Evolutionary conservation across 1,140 invertebrate genomes (phyloP).

Genomic region (Parapsyche elsis): DNA sequence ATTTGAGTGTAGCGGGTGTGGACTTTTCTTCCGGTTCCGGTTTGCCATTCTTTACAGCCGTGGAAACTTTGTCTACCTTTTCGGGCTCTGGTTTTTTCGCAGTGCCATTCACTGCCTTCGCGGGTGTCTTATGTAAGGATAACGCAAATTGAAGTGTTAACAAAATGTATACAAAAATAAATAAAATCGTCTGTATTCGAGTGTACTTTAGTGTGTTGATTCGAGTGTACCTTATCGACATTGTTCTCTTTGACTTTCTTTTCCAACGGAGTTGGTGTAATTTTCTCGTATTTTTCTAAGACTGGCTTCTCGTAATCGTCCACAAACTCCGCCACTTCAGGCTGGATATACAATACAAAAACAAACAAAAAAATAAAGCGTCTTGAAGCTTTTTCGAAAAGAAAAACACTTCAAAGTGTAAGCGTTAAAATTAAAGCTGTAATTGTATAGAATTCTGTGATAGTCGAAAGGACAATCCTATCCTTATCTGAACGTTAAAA

Average conservation of each 20-base stretch:
- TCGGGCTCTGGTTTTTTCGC: slow-evolving; percentile 40
- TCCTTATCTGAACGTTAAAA: not conserved
- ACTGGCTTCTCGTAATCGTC: slow-evolving; percentile 71
- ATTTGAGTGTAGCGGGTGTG: not conserved
- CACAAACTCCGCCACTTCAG: slow-evolving; percentile 33
- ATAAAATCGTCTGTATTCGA: not conserved
- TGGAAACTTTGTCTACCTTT: slow-evolving; percentile 35
- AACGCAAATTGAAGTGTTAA: not conserved
- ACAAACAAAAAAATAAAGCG: slow-evolving; percentile 5
- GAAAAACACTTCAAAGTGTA: not conserved
- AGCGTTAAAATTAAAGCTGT: no score
- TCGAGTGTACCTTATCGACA: slow-evolving; percentile 57
- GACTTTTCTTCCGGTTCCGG: slow-evolving; percentile 58
- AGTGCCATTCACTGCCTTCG: slow-evolving; percentile 9
- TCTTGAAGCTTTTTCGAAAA: not conserved
- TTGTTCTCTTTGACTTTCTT: slow-evolving; percentile 60
- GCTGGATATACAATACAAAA: slow-evolving; percentile 37
- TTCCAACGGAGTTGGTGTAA: slow-evolving; percentile 64
- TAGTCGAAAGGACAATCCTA: no score
- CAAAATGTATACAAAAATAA: not conserved
- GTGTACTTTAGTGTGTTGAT: not conserved
- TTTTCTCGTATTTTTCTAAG: slow-evolving; percentile 73
- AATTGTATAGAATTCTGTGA: no score
- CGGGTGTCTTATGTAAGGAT: slow-evolving; percentile 5
- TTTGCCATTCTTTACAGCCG: slow-evolving; percentile 55